These are phyloP conservation scores for Lacerta bilineata DNA, from an alignment of 2,797 vertebrate species.

Conservation along the genomic window DNA sequence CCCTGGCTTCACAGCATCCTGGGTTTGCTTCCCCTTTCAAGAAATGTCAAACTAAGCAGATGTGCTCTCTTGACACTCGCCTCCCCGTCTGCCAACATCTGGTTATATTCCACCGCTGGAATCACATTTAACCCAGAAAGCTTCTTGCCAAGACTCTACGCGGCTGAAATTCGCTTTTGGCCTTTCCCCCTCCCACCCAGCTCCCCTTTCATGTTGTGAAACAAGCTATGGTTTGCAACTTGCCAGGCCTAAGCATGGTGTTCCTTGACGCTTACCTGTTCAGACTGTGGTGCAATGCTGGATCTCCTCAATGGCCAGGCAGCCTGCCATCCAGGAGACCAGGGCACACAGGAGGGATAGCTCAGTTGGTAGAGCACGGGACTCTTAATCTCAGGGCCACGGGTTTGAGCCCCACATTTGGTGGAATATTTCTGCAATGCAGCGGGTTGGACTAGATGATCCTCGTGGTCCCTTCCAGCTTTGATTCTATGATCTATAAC, in stretches of 20 bases:
- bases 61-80: slow-evolving; percentile 71
- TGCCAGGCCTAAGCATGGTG: not conserved
- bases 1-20: slow-evolving; percentile 36
- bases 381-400: no score
- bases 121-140: slow-evolving; percentile 49
- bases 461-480: no score
- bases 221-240: slow-evolving; percentile 12
- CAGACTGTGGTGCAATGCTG: not conserved
- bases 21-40: slow-evolving; percentile 35
- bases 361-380: no score
- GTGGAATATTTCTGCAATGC: no score
- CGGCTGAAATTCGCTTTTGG: slow-evolving; percentile 52
- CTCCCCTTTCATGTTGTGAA: slow-evolving; percentile 60
- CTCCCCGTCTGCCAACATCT: slow-evolving; percentile 78
- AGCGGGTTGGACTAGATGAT: no score
- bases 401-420: no score
- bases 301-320: no score
- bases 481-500: no score
- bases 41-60: slow-evolving; percentile 66
- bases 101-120: slow-evolving; percentile 74
- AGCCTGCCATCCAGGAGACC: not conserved
- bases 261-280: not conserved
- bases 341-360: no score
- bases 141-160: slow-evolving; percentile 68
- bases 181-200: slow-evolving; percentile 8